Conservation (phyloP, 2,888 invertebrate species). For the Gastrophysa polygoni region DNA sequence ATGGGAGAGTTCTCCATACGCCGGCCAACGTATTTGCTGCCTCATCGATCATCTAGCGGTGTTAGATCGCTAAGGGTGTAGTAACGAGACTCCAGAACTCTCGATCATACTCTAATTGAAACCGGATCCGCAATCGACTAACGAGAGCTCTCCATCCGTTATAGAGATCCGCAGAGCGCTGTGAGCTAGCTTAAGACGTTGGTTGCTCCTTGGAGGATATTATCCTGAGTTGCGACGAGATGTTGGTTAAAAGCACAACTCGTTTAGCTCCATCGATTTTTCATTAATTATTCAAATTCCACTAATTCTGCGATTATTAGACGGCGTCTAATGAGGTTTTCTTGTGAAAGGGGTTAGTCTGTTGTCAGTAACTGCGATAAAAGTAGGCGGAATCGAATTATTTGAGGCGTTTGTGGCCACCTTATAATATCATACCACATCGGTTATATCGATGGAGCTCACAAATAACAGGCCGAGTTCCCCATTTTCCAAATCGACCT, state of each 20-base stretch:
- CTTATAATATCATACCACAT: no score
- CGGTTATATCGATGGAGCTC: no score
- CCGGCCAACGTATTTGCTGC: no score
- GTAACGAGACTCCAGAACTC: constrained; percentile 56
- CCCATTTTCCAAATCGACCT: neutral
- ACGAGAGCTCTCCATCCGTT: constrained; percentile 51
- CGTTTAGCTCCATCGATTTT: constrained; percentile 52
- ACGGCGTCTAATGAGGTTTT: neutral
- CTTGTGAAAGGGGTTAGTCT: neutral
- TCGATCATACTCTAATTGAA: constrained; percentile 59
- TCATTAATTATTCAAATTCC: constrained; percentile 48
- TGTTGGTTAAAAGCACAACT: constrained; percentile 50
- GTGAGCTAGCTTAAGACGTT: constrained; percentile 47
- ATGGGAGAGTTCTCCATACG: no score
- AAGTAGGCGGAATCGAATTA: constrained; percentile 1
- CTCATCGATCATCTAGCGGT: constrained; percentile 54
- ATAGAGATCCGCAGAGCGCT: constrained; percentile 32
- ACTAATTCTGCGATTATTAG: constrained; percentile 19
- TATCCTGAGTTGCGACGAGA: constrained; percentile 46
- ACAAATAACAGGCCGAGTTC: no score
- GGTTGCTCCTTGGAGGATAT: constrained; percentile 50
- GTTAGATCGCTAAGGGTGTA: constrained; percentile 51
- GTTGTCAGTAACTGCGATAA: neutral
- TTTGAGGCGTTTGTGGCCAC: no score
- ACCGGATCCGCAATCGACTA: constrained; percentile 54